A percentile compares a stretch with the other conserved stretches of the same genome.
Conservation (phyloP, 1,140 invertebrate species). For the Papilio dardanus region DNA sequence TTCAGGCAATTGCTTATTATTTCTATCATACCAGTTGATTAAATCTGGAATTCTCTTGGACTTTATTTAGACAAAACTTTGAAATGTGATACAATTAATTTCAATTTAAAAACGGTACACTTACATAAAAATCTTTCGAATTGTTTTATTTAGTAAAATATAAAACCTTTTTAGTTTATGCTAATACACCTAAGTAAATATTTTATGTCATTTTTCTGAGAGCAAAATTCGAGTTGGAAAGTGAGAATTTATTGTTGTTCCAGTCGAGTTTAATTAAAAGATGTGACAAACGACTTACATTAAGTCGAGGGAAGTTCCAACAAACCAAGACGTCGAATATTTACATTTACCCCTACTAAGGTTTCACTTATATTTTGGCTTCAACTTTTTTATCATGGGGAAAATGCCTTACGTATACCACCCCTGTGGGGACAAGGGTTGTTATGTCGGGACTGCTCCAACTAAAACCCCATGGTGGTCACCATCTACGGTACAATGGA, state of each 20-base stretch:
- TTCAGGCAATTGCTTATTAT: background rate
- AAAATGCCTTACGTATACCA: too few species aligned
- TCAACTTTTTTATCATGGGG: background rate
- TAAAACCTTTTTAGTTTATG: background rate
- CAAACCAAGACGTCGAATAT: slow-evolving; percentile 8
- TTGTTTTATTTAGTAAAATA: background rate
- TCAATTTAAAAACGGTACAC: background rate
- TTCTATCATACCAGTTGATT: background rate
- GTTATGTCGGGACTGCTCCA: too few species aligned
- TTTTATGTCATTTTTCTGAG: slow-evolving; percentile 3
- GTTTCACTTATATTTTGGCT: background rate
- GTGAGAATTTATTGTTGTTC: slow-evolving; percentile 24
- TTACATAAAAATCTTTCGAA: background rate
- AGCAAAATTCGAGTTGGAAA: slow-evolving; percentile 4
- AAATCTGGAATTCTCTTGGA: background rate
- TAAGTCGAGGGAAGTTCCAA: slow-evolving; percentile 19
- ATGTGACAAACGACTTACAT: slow-evolving; percentile 21
- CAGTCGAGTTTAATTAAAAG: slow-evolving; percentile 22
- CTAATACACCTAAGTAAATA: slow-evolving; percentile 14
- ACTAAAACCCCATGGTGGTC: too few species aligned
- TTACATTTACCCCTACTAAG: background rate
- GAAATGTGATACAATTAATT: background rate
- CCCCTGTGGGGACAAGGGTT: too few species aligned
- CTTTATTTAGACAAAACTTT: background rate
- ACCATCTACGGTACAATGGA: too few species aligned